These are phyloP conservation scores for Heliothis peltigera DNA, from an alignment of 2,888 invertebrate species.

Conservation along the genomic window DNA sequence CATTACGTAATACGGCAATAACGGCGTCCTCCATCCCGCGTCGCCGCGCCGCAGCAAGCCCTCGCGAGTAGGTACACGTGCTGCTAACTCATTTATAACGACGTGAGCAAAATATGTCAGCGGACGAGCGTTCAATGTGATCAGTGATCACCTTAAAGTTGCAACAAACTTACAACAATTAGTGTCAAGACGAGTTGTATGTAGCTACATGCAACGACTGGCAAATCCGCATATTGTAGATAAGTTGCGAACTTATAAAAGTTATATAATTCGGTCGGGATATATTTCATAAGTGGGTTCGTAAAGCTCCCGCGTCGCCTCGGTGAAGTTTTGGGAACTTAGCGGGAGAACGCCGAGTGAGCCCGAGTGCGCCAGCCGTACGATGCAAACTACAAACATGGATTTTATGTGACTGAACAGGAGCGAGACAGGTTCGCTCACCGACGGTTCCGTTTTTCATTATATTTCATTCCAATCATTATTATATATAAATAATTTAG, in stretches of 20 bases:
- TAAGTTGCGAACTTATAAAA: constrained; percentile 33
- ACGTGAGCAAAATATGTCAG: constrained; percentile 8
- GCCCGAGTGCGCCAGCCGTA: constrained; percentile 28
- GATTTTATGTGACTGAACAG: too few relatives aligned
- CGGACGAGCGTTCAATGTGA: constrained; percentile 4
- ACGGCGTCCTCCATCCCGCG: constrained; percentile 4
- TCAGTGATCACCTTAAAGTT: constrained; percentile 2
- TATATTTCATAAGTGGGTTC: constrained; percentile 12
- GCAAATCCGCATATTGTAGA: constrained; percentile 7
- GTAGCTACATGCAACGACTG: too few relatives aligned
- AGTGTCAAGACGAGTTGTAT: too few relatives aligned
- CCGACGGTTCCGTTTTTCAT: too few relatives aligned
- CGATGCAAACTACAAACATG: too few relatives aligned
- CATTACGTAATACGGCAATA: constrained; percentile 25
- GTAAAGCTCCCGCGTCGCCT: constrained; percentile 2
- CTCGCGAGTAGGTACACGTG: constrained; percentile 19
- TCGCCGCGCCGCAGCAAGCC: constrained; percentile 1
- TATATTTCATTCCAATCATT: too few relatives aligned
- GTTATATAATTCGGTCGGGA: constrained; percentile 23
- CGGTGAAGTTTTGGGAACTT: constrained; percentile 30
- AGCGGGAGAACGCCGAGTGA: constrained; percentile 15
- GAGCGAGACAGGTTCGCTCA: too few relatives aligned
- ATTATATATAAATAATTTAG: too few relatives aligned
- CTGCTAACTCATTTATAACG: constrained; percentile 21
- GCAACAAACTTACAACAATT: neutral